phyloP scores from a whole-genome alignment of 1,140 invertebrate genomes.

The Eupristina koningsbergeri region DNA sequence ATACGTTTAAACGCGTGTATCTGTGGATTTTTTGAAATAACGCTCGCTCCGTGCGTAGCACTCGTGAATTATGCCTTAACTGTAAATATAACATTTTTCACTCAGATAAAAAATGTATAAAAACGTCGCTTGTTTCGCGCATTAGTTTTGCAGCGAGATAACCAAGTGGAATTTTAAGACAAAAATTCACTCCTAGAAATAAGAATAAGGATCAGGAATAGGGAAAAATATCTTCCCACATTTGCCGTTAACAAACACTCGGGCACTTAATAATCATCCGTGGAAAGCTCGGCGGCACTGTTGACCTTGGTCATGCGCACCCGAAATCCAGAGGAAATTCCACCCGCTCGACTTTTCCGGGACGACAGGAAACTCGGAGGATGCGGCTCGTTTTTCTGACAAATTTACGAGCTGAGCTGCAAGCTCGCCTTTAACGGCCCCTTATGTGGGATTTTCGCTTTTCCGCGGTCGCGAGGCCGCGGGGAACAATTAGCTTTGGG shows the following conservation, averaged over 20 bases:
- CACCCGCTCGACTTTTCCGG: too few species aligned
- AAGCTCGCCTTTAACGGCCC: not conserved
- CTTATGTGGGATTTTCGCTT: conserved; percentile 26
- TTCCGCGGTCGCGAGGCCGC: conserved; percentile 3
- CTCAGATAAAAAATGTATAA: too few species aligned
- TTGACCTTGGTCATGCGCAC: too few species aligned
- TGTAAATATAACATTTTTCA: not conserved
- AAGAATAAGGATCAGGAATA: too few species aligned
- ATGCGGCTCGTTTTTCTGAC: not conserved
- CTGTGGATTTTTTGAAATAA: not conserved
- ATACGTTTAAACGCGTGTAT: too few species aligned
- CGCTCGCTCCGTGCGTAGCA: not conserved
- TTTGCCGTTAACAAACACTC: not conserved
- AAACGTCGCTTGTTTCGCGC: not conserved
- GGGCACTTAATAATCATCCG: not conserved
- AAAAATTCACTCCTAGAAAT: too few species aligned
- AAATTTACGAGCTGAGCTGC: not conserved
- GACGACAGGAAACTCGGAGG: not conserved
- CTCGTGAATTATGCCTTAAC: not conserved
- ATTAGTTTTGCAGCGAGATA: not conserved
- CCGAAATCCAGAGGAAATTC: too few species aligned
- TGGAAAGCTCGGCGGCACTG: too few species aligned
- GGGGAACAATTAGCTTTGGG: too few species aligned
- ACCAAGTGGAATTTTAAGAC: too few species aligned
- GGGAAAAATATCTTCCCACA: not conserved